Percentiles rank a stretch among this genome's conserved stretches.
Conservation (phyloP, 2,888 invertebrate genomes). For the Coleophora deauratella region DNA sequence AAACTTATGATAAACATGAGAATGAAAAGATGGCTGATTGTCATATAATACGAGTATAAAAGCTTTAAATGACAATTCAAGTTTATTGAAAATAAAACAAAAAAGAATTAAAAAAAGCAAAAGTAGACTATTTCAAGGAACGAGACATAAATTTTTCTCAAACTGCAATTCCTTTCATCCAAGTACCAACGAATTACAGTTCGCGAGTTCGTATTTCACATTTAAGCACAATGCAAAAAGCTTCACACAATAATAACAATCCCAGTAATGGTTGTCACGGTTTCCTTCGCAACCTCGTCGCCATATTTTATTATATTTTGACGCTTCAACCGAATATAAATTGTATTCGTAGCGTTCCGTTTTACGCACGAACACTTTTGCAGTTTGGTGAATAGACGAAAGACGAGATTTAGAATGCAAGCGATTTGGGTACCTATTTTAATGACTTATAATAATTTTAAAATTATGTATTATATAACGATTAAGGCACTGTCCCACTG, state of each 20-base stretch:
- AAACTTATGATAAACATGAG: conserved; percentile 1
- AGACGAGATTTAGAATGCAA: no score
- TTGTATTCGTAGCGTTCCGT: conserved; percentile 13
- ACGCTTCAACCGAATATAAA: conserved; percentile 27
- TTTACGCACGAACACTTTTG: not conserved
- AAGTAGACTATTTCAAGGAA: no score
- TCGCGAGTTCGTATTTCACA: conserved; percentile 11
- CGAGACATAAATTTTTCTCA: not conserved
- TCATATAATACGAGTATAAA: no score
- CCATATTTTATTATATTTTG: conserved; percentile 33
- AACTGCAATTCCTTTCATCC: conserved; percentile 2
- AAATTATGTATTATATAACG: no score
- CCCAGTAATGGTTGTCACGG: conserved; percentile 27
- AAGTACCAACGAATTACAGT: not conserved
- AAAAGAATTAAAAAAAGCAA: no score
- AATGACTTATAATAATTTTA: no score
- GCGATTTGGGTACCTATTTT: no score
- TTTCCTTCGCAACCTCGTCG: conserved; percentile 20
- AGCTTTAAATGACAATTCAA: no score
- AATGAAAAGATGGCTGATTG: no score
- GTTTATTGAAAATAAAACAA: no score
- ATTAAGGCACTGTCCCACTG: no score
- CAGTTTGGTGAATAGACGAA: no score
- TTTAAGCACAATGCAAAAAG: conserved; percentile 18
- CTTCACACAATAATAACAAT: conserved; percentile 29